These are phyloP conservation scores for Excalfactoria chinensis DNA, from an alignment of 2,113 vertebrate species.

Conservation along the genomic window DNA sequence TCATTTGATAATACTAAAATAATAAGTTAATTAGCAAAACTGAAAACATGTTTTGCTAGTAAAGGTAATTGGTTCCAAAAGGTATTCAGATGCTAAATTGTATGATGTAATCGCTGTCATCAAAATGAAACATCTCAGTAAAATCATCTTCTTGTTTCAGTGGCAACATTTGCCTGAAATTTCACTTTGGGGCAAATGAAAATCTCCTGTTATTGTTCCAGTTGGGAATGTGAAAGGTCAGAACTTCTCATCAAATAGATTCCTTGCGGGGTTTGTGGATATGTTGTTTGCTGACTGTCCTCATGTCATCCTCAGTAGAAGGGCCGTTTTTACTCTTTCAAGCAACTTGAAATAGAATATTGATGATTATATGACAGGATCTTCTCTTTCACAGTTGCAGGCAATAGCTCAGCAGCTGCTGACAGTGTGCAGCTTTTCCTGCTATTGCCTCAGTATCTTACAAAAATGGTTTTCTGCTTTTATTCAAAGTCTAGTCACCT, in stretches of 20 bases:
- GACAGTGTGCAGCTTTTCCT: background rate
- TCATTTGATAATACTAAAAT: background rate
- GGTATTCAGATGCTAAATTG: background rate
- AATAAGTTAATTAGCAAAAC: background rate
- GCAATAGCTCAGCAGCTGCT: background rate
- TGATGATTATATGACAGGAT: background rate
- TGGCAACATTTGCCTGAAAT: background rate
- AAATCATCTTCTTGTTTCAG: background rate
- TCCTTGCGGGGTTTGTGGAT: background rate
- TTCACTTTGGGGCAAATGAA: background rate
- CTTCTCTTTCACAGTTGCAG: background rate
- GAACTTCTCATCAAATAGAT: background rate
- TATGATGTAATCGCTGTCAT: background rate
- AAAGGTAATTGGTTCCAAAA: background rate
- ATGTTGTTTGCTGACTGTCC: background rate
- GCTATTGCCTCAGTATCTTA: background rate
- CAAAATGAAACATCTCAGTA: background rate
- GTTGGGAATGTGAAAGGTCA: background rate
- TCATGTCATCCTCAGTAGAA: background rate
- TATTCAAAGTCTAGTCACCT: background rate
- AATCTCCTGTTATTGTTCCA: background rate
- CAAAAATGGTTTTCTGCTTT: background rate
- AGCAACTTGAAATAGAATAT: background rate
- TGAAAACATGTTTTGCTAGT: background rate
- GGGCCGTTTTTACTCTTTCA: background rate